Conservation (phyloP, 1,140 invertebrate species). For the Metaphire vulgaris region DNA sequence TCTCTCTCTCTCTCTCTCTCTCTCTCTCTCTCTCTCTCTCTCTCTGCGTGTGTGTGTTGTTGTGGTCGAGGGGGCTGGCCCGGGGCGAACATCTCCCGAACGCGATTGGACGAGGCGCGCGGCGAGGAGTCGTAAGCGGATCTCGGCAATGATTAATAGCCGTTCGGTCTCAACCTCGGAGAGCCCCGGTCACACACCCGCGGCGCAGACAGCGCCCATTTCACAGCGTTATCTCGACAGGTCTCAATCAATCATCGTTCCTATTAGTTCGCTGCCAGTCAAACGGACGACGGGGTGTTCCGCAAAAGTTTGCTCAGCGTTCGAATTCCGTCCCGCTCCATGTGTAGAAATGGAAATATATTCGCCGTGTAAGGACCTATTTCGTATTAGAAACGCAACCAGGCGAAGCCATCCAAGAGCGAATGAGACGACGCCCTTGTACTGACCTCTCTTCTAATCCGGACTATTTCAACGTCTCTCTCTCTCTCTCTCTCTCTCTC, state of each 20-base stretch:
- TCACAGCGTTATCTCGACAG: neutral
- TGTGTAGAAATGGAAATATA: slow-evolving; percentile 2
- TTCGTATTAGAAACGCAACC: too few species aligned
- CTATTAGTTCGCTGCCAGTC: neutral
- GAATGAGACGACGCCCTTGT: too few species aligned
- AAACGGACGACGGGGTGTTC: neutral
- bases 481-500: too few species aligned
- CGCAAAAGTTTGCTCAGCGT: neutral
- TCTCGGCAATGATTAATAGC: neutral
- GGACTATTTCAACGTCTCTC: too few species aligned
- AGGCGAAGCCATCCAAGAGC: too few species aligned
- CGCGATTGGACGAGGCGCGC: neutral
- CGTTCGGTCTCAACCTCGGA: neutral
- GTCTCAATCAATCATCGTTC: slow-evolving; percentile 2
- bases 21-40: too few species aligned
- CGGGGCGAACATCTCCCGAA: neutral
- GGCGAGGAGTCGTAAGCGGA: neutral
- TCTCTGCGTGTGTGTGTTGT: too few species aligned
- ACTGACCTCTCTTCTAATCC: too few species aligned
- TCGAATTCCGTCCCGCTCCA: neutral
- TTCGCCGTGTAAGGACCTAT: too few species aligned
- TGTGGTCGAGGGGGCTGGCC: neutral
- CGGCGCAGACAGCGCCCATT: neutral
- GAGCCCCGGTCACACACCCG: too few species aligned
- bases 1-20: too few species aligned